These are phyloP conservation scores for Zaprionus kolodkinae DNA, from an alignment of 1,140 invertebrate genomes.

Conservation along the genomic window DNA sequence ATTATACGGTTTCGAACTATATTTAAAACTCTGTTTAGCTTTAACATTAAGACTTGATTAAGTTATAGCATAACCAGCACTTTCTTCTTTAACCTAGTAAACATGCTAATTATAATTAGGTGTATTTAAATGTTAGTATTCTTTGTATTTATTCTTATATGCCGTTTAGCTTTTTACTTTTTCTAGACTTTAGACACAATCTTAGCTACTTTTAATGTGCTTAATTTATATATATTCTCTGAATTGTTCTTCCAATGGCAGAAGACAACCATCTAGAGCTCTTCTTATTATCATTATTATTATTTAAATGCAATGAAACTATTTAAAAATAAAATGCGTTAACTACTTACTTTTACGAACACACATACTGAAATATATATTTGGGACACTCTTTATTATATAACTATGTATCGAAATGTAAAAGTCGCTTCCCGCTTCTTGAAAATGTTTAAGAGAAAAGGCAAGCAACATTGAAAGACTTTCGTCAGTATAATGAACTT, in stretches of 20 bases:
- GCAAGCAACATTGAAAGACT: slow-evolving; percentile 46
- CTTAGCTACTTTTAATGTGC: slow-evolving; percentile 53
- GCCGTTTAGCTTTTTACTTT: slow-evolving; percentile 25
- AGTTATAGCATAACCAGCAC: slow-evolving; percentile 13
- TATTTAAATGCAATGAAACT: slow-evolving; percentile 62
- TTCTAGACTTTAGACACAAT: slow-evolving; percentile 57
- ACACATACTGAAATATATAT: slow-evolving; percentile 45
- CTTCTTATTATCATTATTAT: slow-evolving; percentile 57
- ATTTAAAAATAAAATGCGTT: slow-evolving; percentile 33
- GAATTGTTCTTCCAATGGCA: neutral
- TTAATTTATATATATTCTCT: slow-evolving; percentile 48
- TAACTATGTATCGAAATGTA: slow-evolving; percentile 21
- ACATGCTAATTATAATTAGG: slow-evolving; percentile 23
- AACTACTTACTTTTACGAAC: slow-evolving; percentile 23
- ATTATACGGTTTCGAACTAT: neutral
- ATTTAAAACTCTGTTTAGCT: slow-evolving; percentile 3
- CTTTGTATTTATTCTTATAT: slow-evolving; percentile 30
- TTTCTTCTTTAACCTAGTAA: slow-evolving; percentile 33
- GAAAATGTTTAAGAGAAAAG: slow-evolving; percentile 48
- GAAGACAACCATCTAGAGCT: slow-evolving; percentile 71
- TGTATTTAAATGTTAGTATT: slow-evolving; percentile 38
- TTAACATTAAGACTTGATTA: slow-evolving; percentile 17
- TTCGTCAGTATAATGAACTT: too few relatives aligned
- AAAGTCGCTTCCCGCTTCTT: slow-evolving; percentile 38
- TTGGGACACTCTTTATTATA: slow-evolving; percentile 53